Conservation (phyloP, 1,140 invertebrate species). For the Drosophila trapezifrons region DNA sequence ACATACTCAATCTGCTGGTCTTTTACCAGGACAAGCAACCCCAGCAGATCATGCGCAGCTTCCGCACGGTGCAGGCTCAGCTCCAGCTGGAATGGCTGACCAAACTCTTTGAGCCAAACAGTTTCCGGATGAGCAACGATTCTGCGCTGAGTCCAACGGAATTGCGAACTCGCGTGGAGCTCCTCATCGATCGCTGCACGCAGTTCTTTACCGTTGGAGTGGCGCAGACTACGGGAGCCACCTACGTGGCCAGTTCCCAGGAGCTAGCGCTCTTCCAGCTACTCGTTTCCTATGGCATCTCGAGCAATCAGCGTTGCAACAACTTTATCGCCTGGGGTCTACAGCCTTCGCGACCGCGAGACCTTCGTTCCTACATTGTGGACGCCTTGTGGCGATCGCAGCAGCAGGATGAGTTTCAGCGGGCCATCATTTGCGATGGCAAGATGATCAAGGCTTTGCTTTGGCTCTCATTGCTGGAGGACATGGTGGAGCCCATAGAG, state of each 20-base stretch:
- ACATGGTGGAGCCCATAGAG: slow-evolving; percentile 67
- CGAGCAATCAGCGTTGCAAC: slow-evolving; percentile 79
- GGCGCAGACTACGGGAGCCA: slow-evolving; percentile 39
- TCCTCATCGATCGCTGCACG: slow-evolving; percentile 74
- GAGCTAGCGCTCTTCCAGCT: slow-evolving; percentile 74
- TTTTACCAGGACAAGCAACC: slow-evolving; percentile 78
- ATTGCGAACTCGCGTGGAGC: slow-evolving; percentile 68
- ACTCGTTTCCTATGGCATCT: slow-evolving; percentile 72
- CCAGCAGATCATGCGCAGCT: slow-evolving; percentile 63
- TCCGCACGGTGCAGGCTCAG: slow-evolving; percentile 71
- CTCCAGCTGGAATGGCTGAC: slow-evolving; percentile 74
- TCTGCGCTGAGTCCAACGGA: slow-evolving; percentile 60
- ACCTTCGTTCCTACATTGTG: slow-evolving; percentile 75
- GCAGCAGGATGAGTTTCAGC: slow-evolving; percentile 65
- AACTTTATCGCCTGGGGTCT: slow-evolving; percentile 83
- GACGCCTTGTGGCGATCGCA: slow-evolving; percentile 68
- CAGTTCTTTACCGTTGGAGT: slow-evolving; percentile 72
- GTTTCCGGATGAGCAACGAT: slow-evolving; percentile 43
- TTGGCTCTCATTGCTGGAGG: slow-evolving; percentile 72
- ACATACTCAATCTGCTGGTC: slow-evolving; percentile 74
- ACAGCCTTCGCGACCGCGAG: slow-evolving; percentile 68
- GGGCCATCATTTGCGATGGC: slow-evolving; percentile 72
- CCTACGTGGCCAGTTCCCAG: slow-evolving; percentile 60
- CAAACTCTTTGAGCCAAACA: slow-evolving; percentile 66
- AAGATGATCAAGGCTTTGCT: slow-evolving; percentile 81